Evolutionary conservation across 2,113 vertebrate species (phyloP).

Genomic region (Cygnus atratus): DNA sequence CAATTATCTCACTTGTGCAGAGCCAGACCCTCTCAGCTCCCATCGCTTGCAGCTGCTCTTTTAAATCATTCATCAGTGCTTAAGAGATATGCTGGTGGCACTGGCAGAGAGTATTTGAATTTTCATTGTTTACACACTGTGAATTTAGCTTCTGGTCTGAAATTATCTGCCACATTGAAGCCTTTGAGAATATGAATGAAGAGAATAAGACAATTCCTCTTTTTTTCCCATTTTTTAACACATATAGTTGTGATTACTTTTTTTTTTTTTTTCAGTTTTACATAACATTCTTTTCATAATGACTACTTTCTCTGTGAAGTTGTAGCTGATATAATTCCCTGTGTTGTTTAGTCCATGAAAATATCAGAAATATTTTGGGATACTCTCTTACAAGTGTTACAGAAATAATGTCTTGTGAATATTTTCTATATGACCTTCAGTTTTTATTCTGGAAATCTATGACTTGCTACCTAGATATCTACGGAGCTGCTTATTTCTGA

Average conservation of each 20-base stretch:
- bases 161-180: conserved; percentile 30
- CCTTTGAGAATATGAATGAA: conserved; percentile 46
- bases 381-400: background rate
- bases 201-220: background rate
- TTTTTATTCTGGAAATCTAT: background rate
- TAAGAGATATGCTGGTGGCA: conserved; percentile 34
- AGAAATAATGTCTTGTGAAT: background rate
- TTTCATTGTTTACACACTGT: conserved; percentile 60
- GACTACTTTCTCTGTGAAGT: background rate
- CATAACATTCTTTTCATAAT: background rate
- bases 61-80: conserved; percentile 69
- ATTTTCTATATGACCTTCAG: background rate
- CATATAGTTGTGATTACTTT: background rate
- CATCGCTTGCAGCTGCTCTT: conserved; percentile 72
- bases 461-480: background rate
- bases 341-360: background rate
- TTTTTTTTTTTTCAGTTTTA: background rate
- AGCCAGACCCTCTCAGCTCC: conserved; percentile 37
- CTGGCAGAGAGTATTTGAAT: conserved; percentile 50
- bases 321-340: background rate
- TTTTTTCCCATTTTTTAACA: background rate
- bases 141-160: conserved; percentile 62
- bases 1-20: conserved; percentile 73
- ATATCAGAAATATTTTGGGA: background rate
- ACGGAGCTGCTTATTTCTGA: background rate